Percentiles rank a stretch among this genome's conserved stretches.
These are phyloP conservation scores for Magallana gigas DNA, from an alignment of 1,140 invertebrate species.

Conservation along the genomic window DNA sequence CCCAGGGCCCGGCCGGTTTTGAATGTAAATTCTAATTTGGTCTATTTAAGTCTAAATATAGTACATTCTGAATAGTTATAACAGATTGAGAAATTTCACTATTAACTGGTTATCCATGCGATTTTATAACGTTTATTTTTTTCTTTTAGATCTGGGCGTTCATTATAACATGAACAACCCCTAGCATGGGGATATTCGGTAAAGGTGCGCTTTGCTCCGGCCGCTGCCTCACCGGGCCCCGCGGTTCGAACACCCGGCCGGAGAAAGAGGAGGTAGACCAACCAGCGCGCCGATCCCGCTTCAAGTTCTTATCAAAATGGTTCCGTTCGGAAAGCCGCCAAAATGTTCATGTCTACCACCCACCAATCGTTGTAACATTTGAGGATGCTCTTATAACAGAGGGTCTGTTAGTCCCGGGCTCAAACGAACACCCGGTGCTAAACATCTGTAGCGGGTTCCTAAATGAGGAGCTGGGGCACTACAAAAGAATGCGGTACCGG, in stretches of 20 bases:
- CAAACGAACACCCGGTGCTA: not conserved
- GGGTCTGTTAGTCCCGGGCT: not conserved
- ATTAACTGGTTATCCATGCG: no score
- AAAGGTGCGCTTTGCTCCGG: not conserved
- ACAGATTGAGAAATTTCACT: no score
- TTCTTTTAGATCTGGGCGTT: not conserved
- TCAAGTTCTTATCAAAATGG: not conserved
- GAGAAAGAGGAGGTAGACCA: no score
- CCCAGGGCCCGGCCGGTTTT: no score
- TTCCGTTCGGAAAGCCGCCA: not conserved
- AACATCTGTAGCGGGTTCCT: conserved; percentile 24
- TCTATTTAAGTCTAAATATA: no score
- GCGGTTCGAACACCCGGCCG: not conserved
- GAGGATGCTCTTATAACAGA: not conserved
- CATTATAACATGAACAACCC: not conserved
- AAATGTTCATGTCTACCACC: not conserved
- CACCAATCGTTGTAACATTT: not conserved
- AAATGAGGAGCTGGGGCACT: not conserved
- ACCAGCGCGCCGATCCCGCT: not conserved
- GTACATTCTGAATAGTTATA: no score
- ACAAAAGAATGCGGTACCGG: not conserved
- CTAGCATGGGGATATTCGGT: conserved; percentile 10
- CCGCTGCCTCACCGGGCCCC: not conserved
- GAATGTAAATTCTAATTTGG: no score
- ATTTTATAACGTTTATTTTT: no score